phyloP scores from a whole-genome alignment of 2,113 vertebrate species.

The Eonycteris spelaea region DNA sequence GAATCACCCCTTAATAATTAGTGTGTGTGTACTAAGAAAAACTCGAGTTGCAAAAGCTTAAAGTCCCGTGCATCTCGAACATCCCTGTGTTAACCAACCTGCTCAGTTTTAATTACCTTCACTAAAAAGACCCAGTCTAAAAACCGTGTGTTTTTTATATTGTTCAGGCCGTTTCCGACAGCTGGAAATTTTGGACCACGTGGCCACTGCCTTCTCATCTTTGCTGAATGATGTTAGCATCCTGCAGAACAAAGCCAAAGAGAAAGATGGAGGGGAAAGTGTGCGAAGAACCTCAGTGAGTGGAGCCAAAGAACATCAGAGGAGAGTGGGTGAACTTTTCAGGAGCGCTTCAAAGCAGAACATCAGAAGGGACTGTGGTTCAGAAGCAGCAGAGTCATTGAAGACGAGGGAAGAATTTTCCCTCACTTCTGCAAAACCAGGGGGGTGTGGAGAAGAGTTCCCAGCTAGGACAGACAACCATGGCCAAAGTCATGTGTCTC shows the following conservation, averaged over 20 bases:
- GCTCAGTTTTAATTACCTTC: not conserved
- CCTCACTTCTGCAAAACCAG: not conserved
- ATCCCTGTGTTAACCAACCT: not conserved
- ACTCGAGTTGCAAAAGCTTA: not conserved
- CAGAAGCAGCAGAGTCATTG: not conserved
- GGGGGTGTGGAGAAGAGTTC: not conserved
- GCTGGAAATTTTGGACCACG: slow-evolving; percentile 72
- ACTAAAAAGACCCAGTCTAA: not conserved
- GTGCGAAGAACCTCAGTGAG: not conserved
- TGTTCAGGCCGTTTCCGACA: slow-evolving; percentile 77
- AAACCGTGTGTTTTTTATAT: slow-evolving; percentile 26
- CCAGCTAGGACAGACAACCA: not conserved
- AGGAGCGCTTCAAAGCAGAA: slow-evolving; percentile 64
- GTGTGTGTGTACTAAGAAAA: not conserved
- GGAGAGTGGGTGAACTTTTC: slow-evolving; percentile 68
- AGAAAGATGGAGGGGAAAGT: accelerated
- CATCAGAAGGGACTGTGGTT: not conserved
- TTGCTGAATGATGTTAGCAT: slow-evolving; percentile 64
- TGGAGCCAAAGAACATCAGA: not conserved
- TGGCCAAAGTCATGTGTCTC: not conserved
- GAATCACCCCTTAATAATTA: not conserved
- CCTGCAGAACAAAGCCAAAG: not conserved
- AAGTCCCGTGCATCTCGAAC: not conserved
- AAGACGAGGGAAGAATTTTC: not conserved
- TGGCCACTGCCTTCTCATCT: slow-evolving; percentile 76